A percentile compares a stretch with the other conserved stretches of the same genome.
Conservation (phyloP, 2,113 vertebrate species). For the Lonchura striata region DNA sequence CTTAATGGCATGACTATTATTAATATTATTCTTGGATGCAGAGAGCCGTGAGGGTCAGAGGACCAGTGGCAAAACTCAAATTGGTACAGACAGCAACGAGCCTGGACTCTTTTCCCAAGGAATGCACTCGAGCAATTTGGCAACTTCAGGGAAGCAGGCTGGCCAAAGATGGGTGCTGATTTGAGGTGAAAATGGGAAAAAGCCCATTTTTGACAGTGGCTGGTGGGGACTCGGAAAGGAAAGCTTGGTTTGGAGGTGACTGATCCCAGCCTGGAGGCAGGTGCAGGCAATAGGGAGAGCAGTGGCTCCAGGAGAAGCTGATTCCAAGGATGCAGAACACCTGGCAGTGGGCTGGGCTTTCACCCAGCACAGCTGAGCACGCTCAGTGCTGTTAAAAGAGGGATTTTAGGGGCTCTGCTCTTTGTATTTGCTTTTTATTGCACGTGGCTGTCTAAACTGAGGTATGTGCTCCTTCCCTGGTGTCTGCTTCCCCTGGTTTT, state of each 20-base stretch:
- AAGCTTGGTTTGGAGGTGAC: background rate
- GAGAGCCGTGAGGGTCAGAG: conserved; percentile 39
- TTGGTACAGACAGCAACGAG: background rate
- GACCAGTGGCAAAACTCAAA: conserved; percentile 32
- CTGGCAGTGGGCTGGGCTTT: background rate
- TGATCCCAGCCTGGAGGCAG: background rate
- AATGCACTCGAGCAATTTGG: background rate
- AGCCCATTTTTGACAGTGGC: background rate
- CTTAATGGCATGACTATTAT: conserved; percentile 71
- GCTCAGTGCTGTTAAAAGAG: background rate
- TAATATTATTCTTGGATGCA: conserved; percentile 74
- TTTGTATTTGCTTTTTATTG: fast-evolving
- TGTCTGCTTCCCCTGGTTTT: background rate
- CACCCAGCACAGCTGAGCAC: background rate
- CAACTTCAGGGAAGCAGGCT: background rate
- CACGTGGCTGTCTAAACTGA: fast-evolving
- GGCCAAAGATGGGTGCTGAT: background rate
- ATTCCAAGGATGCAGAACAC: background rate
- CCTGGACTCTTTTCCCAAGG: background rate
- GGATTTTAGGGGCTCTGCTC: background rate
- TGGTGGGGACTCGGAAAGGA: fast-evolving
- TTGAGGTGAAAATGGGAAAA: background rate
- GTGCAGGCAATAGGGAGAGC: background rate
- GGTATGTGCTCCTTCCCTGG: fast-evolving
- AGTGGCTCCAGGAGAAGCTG: background rate